These are phyloP conservation scores for Decapterus maruadsi DNA, from an alignment of 2,797 vertebrate species.

Conservation along the genomic window DNA sequence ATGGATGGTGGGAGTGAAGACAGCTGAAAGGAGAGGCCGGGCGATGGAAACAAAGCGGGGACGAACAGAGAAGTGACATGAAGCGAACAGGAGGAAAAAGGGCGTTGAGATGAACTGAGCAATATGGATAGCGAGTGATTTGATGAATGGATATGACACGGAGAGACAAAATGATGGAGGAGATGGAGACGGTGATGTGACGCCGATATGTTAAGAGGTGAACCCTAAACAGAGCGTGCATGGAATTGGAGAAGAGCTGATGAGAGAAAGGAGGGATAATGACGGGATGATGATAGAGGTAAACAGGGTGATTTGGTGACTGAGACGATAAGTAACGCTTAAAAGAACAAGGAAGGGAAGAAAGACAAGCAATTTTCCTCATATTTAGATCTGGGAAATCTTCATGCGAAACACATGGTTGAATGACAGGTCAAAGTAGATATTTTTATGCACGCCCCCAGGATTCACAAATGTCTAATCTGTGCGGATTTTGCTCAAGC, in stretches of 20 bases:
- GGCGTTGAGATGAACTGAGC: conserved; percentile 26
- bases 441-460: not conserved
- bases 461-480: not conserved
- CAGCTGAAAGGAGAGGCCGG: conserved; percentile 25
- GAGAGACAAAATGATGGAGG: conserved; percentile 27
- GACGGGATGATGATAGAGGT: conserved; percentile 14
- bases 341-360: not conserved
- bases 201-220: conserved; percentile 28
- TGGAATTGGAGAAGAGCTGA: conserved; percentile 30
- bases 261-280: conserved; percentile 17
- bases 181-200: conserved; percentile 19
- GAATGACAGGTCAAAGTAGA: conserved; percentile 8
- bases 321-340: conserved; percentile 2
- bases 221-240: conserved; percentile 25
- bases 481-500: not conserved
- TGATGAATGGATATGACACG: conserved; percentile 44
- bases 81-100: conserved; percentile 12
- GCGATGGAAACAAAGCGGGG: conserved; percentile 31
- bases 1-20: conserved; percentile 32
- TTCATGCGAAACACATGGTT: not conserved
- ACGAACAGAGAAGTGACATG: conserved; percentile 12
- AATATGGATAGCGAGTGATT: conserved; percentile 9
- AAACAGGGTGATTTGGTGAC: conserved; percentile 3
- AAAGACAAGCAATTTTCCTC: not conserved
- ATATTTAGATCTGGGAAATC: not conserved